These are phyloP conservation scores for Anguilla obscura DNA, from an alignment of 2,797 vertebrate genomes.

Conservation along the genomic window DNA sequence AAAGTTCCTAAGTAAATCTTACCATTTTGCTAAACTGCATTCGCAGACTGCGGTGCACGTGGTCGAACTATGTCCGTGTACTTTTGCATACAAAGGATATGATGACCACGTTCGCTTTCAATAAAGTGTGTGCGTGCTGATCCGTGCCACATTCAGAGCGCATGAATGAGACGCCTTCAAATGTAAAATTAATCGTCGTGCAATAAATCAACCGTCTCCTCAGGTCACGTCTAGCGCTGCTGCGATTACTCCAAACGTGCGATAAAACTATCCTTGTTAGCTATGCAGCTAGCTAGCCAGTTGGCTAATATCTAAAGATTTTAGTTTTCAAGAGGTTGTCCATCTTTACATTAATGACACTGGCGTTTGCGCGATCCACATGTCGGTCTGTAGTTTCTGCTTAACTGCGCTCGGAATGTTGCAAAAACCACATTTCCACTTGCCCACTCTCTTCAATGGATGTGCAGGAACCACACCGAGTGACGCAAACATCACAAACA, in stretches of 20 bases:
- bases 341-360: background rate
- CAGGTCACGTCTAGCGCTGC: background rate
- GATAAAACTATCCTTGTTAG: background rate
- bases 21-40: background rate
- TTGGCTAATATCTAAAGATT: background rate
- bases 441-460: conserved; percentile 49
- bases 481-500: conserved; percentile 74
- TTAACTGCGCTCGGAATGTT: conserved; percentile 12
- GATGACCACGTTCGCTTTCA: conserved; percentile 1
- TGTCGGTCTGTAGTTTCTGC: background rate
- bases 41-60: background rate
- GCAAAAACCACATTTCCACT: background rate
- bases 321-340: background rate
- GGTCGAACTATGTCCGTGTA: conserved; percentile 11
- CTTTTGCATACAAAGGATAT: conserved; percentile 13
- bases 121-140: background rate
- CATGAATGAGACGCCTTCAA: background rate
- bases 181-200: background rate
- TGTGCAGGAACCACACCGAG: conserved; percentile 67
- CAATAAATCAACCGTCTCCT: background rate
- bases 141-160: background rate
- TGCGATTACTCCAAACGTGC: background rate
- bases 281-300: background rate
- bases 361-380: background rate
- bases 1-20: background rate